Base-by-base conservation (phyloP, 2,113 vertebrate species). In the Rousettus leschenaultii region DNA sequence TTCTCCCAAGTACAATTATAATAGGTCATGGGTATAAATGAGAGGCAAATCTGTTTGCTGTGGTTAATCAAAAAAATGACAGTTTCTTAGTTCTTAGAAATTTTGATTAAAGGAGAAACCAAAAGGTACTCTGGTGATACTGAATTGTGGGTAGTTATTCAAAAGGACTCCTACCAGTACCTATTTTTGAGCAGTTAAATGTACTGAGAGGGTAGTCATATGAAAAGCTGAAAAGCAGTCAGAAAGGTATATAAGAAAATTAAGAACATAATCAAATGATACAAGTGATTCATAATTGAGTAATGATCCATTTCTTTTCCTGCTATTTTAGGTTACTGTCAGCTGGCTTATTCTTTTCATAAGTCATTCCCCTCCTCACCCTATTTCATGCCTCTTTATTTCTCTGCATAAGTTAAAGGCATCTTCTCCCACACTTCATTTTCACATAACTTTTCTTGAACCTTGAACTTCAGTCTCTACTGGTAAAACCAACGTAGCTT, bases 221-320 rank as follows among this genome's bases (percentile, higher is more conserved):
- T 63, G 28, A 90, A 94, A 89, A 91, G 33, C 30, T 96, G 51
- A 40, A 75, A 77, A 90, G 38, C 48, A 78, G 40, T 80, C 61
- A 92, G 40, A 95, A 88, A 65, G 55, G 26, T 45, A 11, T 71
- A 80, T 7, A 75, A 65, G 61, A 75, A 93, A 90, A 91, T 86
- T 66, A 48, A 89, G 38, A 88, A 83, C 19, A 94, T 70, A 70
- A 61, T 63, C 19, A n/a, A 86, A 91, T 55, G 79, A 70, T 79
- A 63, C 12, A 59, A 48, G 10, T 90, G 84, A 79, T 87, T 96
- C 65, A 84, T 94, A 89, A 91, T 93, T 95, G 21, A 88, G 86
- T 91, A 94, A 82, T 91, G 35, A 80, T 88, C 18, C 26, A 65
- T 70, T 92, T 90, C 6, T 93, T 93, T 87, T 71, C n/a, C 66